These are phyloP conservation scores for Agapostemon virescens DNA, from an alignment of 2,888 invertebrate species.

Conservation along the genomic window DNA sequence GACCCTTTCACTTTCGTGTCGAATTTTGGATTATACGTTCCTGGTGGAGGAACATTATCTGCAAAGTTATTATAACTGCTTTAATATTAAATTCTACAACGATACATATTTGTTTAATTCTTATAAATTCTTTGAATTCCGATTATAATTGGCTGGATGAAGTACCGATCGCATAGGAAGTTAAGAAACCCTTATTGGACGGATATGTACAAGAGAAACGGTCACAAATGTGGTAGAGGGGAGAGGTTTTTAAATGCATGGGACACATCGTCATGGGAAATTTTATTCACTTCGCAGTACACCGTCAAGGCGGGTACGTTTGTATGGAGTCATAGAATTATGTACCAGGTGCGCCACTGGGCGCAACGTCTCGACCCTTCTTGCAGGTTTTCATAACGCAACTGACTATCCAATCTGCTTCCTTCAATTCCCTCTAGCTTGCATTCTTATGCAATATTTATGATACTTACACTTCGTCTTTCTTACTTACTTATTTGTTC, in stretches of 20 bases:
- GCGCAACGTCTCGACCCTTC: constrained; percentile 58
- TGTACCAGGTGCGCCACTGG: constrained; percentile 72
- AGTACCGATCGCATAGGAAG: background rate
- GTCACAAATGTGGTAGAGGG: background rate
- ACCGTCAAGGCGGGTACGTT: constrained; percentile 56
- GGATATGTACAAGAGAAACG: background rate
- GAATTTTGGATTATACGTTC: constrained; percentile 81
- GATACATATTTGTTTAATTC: background rate
- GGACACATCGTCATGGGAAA: background rate
- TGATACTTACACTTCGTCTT: background rate
- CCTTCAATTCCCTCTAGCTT: constrained; percentile 19
- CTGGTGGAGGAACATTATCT: constrained; percentile 82
- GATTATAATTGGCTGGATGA: background rate
- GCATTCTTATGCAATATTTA: constrained; percentile 24
- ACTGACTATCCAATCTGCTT: constrained; percentile 23
- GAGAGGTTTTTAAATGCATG: background rate
- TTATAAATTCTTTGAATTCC: background rate
- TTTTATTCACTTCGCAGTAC: background rate
- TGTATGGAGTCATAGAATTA: constrained; percentile 70
- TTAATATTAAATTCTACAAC: background rate
- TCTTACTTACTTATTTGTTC: background rate
- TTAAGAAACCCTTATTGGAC: background rate
- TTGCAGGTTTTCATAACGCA: constrained; percentile 35
- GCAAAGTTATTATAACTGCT: constrained; percentile 41
- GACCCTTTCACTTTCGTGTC: constrained; percentile 79